These are phyloP conservation scores for Acleris sparsana DNA, from an alignment of 2,888 invertebrate species.

Conservation along the genomic window DNA sequence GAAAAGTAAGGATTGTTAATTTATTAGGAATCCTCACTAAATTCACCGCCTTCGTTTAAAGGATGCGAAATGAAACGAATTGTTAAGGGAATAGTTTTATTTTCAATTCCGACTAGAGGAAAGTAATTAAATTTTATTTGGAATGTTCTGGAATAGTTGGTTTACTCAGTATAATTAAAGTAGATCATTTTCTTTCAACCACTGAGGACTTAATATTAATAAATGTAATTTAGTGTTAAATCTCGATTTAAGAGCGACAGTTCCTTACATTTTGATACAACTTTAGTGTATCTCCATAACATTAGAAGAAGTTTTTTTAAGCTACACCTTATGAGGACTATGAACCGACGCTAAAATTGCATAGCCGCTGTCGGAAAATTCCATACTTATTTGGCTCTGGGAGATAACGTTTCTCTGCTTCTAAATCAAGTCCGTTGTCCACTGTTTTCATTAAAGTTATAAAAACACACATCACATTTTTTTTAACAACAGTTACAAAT, in stretches of 20 bases:
- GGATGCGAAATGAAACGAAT: slow-evolving; percentile 35
- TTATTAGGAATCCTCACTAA: slow-evolving; percentile 28
- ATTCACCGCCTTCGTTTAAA: slow-evolving; percentile 22
- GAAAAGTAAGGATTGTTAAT: slow-evolving; percentile 29
- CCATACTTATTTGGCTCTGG: no score
- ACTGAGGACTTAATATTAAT: background rate
- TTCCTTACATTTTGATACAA: no score
- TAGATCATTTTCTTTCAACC: background rate
- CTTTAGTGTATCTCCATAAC: no score
- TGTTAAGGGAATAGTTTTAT: slow-evolving; percentile 41
- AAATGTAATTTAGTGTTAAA: background rate
- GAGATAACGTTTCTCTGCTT: no score
- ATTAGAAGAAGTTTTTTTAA: no score
- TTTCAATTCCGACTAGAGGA: slow-evolving; percentile 50
- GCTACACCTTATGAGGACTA: no score
- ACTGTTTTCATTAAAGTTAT: no score
- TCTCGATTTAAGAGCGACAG: background rate
- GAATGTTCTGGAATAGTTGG: slow-evolving; percentile 25
- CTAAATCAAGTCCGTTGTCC: no score
- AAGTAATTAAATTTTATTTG: slow-evolving; percentile 36
- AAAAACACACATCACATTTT: no score
- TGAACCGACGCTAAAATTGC: no score
- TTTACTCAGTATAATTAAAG: background rate
- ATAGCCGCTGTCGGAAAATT: no score
- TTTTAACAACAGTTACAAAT: no score